Evolutionary conservation across 1,140 invertebrate species (phyloP).

Genomic region (Euwallacea fornicatus): DNA sequence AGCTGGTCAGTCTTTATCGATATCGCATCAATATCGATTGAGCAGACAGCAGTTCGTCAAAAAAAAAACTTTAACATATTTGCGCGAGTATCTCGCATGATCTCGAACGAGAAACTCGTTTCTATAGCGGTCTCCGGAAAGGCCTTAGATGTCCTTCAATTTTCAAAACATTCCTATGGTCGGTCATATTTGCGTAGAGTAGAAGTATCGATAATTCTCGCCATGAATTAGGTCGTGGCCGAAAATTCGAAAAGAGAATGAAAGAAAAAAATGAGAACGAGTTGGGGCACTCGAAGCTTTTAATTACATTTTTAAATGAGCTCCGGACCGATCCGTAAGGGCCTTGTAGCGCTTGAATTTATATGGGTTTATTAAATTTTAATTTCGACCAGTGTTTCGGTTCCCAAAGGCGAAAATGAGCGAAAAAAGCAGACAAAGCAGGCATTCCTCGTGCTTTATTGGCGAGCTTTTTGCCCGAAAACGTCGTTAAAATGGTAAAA

Average conservation of each 20-base stretch:
- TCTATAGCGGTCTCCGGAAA: no score
- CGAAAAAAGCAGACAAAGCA: constrained; percentile 34
- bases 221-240: constrained; percentile 11
- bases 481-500: constrained; percentile 39
- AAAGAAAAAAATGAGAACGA: constrained; percentile 18
- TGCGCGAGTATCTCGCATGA: no score
- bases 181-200: background rate
- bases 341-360: constrained; percentile 40
- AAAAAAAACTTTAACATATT: no score
- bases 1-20: constrained; percentile 10
- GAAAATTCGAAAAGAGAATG: constrained; percentile 17
- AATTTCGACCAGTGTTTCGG: constrained; percentile 40
- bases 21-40: constrained; percentile 3
- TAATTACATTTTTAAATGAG: constrained; percentile 42
- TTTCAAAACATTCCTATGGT: no score
- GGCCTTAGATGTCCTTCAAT: no score
- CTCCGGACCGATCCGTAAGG: constrained; percentile 27
- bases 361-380: constrained; percentile 42
- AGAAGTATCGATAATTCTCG: constrained; percentile 11
- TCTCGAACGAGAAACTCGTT: no score
- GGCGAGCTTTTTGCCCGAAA: constrained; percentile 34
- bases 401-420: constrained; percentile 38
- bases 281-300: constrained; percentile 31
- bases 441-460: constrained; percentile 37
- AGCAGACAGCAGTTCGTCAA: no score